Percentiles rank a stretch among this genome's conserved stretches.
These are phyloP conservation scores for Xiphydria camelus DNA, from an alignment of 2,888 invertebrate genomes.

Conservation along the genomic window DNA sequence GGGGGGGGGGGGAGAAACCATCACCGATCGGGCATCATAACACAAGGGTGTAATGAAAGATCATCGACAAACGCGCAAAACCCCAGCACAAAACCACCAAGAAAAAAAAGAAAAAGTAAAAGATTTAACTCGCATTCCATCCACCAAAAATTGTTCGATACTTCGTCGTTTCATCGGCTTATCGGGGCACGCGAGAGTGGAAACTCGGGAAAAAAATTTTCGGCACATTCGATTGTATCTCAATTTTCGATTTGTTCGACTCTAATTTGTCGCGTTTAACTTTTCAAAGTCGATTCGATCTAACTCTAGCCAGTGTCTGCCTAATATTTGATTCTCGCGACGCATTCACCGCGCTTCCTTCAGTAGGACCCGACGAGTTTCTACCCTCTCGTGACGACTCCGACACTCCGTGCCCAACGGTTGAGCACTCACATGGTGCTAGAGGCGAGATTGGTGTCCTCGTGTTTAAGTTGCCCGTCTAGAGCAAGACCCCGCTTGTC, in stretches of 20 bases:
- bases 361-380: no score
- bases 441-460: constrained; percentile 86
- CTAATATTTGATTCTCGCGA: no score
- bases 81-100: constrained; percentile 36
- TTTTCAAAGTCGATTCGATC: no score
- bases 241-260: no score
- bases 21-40: constrained; percentile 32
- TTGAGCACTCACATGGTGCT: constrained; percentile 76
- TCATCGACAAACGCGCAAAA: constrained; percentile 18
- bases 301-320: no score
- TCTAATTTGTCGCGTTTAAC: no score
- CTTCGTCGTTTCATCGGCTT: constrained; percentile 14
- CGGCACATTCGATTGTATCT: no score
- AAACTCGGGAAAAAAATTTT: no score
- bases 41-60: constrained; percentile 17
- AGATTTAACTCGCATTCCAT: constrained; percentile 42
- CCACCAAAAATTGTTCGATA: constrained; percentile 32
- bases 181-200: constrained; percentile 20
- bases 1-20: no score
- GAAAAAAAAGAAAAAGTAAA: constrained; percentile 13
- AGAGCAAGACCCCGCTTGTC: constrained; percentile 83
- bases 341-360: no score
- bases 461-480: constrained; percentile 85
- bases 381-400: no score
- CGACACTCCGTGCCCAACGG: constrained; percentile 31